These are phyloP conservation scores for Acleris emargana DNA, from an alignment of 2,888 invertebrate species.

Conservation along the genomic window DNA sequence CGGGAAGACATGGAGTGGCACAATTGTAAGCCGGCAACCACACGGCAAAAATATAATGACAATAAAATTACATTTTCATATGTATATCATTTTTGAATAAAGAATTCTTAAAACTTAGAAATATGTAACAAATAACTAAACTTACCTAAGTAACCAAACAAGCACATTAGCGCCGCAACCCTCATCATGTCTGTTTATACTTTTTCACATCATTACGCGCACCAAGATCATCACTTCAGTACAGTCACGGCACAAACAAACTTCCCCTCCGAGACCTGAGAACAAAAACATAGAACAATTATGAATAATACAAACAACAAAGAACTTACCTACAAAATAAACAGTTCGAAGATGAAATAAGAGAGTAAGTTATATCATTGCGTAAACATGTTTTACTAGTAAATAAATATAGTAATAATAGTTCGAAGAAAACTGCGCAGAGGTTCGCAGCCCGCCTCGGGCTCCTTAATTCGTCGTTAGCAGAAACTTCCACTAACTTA, in stretches of 20 bases:
- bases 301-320: constrained; percentile 29
- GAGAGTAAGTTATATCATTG: constrained; percentile 31
- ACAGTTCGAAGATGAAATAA: constrained; percentile 14
- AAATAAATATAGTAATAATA: constrained; percentile 48
- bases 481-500: constrained; percentile 53
- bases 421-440: constrained; percentile 38
- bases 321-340: constrained; percentile 16
- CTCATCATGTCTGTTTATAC: constrained; percentile 67
- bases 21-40: too few relatives aligned
- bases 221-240: constrained; percentile 39
- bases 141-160: constrained; percentile 71
- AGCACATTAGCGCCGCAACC: constrained; percentile 67
- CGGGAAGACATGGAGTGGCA: too few relatives aligned
- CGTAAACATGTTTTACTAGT: constrained; percentile 40
- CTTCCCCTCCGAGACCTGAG: constrained; percentile 8
- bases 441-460: constrained; percentile 38
- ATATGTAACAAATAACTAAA: constrained; percentile 27
- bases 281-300: constrained; percentile 22
- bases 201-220: constrained; percentile 67
- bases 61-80: too few relatives aligned
- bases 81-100: too few relatives aligned
- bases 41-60: too few relatives aligned
- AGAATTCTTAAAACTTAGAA: too few relatives aligned
- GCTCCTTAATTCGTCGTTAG: constrained; percentile 53
- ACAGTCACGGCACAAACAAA: constrained; percentile 11